Base-by-base conservation (phyloP, 2,113 vertebrate genomes). In the Hemicordylus capensis region DNA sequence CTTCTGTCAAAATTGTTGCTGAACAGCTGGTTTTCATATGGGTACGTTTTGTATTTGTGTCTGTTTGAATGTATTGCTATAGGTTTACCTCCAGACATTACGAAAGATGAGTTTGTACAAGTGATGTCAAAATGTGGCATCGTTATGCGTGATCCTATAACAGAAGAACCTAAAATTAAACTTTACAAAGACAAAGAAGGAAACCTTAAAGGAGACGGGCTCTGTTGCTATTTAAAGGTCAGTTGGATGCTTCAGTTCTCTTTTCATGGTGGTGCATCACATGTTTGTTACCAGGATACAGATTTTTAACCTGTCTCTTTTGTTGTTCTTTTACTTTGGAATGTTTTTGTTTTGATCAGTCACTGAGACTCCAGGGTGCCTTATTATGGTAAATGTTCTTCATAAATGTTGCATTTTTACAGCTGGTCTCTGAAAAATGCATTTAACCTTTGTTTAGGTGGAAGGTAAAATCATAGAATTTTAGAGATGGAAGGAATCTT, bases 191-290 rank as follows among this genome's bases (percentile, higher is more conserved):
- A 99, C 94, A 96, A 95, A 85, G 96, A 98, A 64, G 98, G 98
- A 76, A 99, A 99, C 92, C 98, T 98, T 86, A 99, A 99, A 95
- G 99, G 99, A 86, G 99, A 99, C 20, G 98, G 98, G 9, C 97
- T 99, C 85, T 99, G 99, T 95, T 99, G 98, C 94, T 99, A 99
- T 90, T 96, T 99, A 17, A 99, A 99, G 98, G 98, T 99, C n/a
- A 88, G 96, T 95, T 91, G 31, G 84, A 6, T 75, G 3, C 4
- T 85, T 67, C 76, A 76, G 54, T 51, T 26, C 14, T 83, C 24
- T 11, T 66, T 74, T 73, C 58, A 39, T 80, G 34, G 67, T 73
- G 72, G 73, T 75, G 12, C 4, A 56, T 51, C 17, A 17, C 6
- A 26, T 31, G n/a, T 72, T 83, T 63, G 34, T 20, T 17, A 31